Conservation (phyloP, 2,888 invertebrate species). For the Timema cristinae region DNA sequence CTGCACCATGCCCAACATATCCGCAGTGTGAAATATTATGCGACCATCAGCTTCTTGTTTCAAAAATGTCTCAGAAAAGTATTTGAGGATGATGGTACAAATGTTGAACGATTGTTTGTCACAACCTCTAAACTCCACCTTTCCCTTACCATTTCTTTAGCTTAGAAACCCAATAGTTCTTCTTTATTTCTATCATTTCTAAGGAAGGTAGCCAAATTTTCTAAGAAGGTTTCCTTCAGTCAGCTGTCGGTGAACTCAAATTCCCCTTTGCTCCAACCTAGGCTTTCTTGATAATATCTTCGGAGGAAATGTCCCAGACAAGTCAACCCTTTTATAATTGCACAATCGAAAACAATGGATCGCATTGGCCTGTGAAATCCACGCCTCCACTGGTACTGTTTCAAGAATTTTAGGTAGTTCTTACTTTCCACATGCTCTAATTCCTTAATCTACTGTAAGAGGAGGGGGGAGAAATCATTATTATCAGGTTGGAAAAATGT, state of each 20-base stretch:
- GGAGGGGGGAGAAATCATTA: background rate
- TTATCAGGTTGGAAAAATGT: background rate
- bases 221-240: background rate
- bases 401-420: background rate
- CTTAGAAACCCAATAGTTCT: background rate
- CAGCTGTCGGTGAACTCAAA: background rate
- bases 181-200: conserved; percentile 1
- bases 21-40: background rate
- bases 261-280: background rate
- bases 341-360: conserved; percentile 7
- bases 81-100: background rate
- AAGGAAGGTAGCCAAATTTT: background rate
- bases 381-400: conserved; percentile 2
- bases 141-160: background rate
- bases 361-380: conserved; percentile 13
- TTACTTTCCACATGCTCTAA: background rate
- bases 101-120: background rate
- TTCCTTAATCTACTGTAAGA: background rate
- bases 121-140: background rate
- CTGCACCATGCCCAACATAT: background rate
- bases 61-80: background rate
- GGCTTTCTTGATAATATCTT: background rate
- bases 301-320: background rate
- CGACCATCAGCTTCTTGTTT: conserved; percentile 2
- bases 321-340: conserved; percentile 1